A percentile compares a stretch with the other conserved stretches of the same genome.
Evolutionary conservation across 2,113 vertebrate species (phyloP).

Genomic region (Seriola quinqueradiata): DNA sequence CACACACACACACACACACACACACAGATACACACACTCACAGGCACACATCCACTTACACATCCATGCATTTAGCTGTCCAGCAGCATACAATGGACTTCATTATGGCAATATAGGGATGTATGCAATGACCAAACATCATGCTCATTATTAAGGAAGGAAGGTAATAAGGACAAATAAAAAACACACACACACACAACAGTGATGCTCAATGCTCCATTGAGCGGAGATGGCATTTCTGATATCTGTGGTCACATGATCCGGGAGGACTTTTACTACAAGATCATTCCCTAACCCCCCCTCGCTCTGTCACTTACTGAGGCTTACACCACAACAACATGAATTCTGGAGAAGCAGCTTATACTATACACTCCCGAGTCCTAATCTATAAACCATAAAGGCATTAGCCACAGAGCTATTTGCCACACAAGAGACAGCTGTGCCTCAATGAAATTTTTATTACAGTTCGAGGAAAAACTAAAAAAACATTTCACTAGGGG

Average conservation of each 20-base stretch:
- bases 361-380: constrained; percentile 42
- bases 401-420: constrained; percentile 42
- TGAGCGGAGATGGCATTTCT: constrained; percentile 78
- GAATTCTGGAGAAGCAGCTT: constrained; percentile 72
- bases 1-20: constrained; percentile 8
- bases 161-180: constrained; percentile 13
- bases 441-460: constrained; percentile 30
- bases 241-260: constrained; percentile 79
- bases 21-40: constrained; percentile 53
- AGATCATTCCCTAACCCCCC: constrained; percentile 64
- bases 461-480: constrained; percentile 6
- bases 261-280: constrained; percentile 81
- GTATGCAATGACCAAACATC: constrained; percentile 47
- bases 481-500: background rate
- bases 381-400: constrained; percentile 73
- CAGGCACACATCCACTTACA: constrained; percentile 29
- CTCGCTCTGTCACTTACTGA: constrained; percentile 68
- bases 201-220: constrained; percentile 49
- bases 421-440: constrained; percentile 57
- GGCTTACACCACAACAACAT: constrained; percentile 75
- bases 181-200: constrained; percentile 22
- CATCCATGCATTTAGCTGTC: constrained; percentile 61
- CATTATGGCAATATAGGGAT: constrained; percentile 46
- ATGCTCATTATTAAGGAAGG: constrained; percentile 40
- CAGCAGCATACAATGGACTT: constrained; percentile 63